Percentiles rank a stretch among this genome's conserved stretches.
These are phyloP conservation scores for Phalanger gymnotis DNA, from an alignment of 2,797 vertebrate species.

Conservation along the genomic window DNA sequence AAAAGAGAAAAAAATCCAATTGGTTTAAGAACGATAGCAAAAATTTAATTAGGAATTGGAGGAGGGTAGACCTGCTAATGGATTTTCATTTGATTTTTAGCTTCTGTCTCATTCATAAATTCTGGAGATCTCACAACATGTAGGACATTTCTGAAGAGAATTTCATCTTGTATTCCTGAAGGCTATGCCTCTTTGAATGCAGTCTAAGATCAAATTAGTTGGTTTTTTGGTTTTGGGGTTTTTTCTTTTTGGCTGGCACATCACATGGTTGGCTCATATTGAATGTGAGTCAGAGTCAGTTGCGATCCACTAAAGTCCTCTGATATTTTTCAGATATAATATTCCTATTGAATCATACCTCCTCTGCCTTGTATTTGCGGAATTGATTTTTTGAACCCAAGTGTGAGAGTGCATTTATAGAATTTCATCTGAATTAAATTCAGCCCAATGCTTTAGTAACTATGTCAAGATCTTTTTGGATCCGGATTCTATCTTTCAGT, in stretches of 20 bases:
- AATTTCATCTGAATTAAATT: neutral
- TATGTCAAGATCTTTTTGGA: neutral
- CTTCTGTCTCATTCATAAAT: neutral
- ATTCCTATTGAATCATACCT: neutral
- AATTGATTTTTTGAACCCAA: neutral
- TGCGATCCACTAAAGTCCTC: neutral
- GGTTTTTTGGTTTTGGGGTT: neutral
- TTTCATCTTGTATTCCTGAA: neutral
- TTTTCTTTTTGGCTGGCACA: neutral
- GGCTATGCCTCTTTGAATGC: neutral
- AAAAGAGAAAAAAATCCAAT: neutral
- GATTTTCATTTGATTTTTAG: slow-evolving; percentile 6
- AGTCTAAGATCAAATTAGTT: neutral
- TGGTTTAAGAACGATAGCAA: neutral
- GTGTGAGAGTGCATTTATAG: neutral
- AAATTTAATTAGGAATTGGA: neutral
- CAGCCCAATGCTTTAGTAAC: neutral
- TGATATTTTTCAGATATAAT: neutral
- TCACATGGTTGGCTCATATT: neutral
- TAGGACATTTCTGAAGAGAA: neutral
- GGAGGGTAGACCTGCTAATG: neutral
- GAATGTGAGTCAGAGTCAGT: neutral
- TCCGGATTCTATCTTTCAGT: neutral
- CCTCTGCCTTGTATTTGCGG: neutral
- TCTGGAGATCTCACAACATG: neutral